Percentiles rank a stretch among this genome's conserved stretches.
phyloP scores from a whole-genome alignment of 2,797 vertebrate genomes.

The Neosilurus mollespiculum region DNA sequence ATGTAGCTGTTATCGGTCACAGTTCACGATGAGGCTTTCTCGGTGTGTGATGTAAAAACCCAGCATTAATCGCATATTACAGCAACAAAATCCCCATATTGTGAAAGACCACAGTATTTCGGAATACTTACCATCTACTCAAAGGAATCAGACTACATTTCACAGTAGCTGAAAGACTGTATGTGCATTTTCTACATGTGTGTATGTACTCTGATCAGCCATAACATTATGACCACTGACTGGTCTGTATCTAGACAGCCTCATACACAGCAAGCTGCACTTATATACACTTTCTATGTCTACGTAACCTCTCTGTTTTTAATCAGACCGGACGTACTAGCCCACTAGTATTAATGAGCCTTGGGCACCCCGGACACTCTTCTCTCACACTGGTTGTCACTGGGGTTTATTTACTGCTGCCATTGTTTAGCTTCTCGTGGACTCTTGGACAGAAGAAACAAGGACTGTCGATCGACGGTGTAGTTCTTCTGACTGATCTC shows the following conservation, averaged over 20 bases:
- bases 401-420: neutral
- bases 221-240: too few species aligned
- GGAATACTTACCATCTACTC: neutral
- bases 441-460: neutral
- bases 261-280: too few species aligned
- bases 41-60: neutral
- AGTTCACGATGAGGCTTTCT: slow-evolving; percentile 7
- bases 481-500: neutral
- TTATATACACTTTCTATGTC: too few species aligned
- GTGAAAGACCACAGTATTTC: neutral
- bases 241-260: too few species aligned
- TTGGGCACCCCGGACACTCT: too few species aligned
- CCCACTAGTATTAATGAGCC: too few species aligned
- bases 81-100: neutral
- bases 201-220: neutral
- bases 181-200: neutral
- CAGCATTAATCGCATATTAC: slow-evolving; percentile 10
- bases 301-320: too few species aligned
- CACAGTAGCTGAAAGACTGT: neutral
- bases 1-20: neutral
- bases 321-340: too few species aligned
- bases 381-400: too few species aligned
- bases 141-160: neutral
- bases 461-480: neutral
- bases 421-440: neutral